Percentiles rank a stretch among this genome's conserved stretches.
These are phyloP conservation scores for Drosophila ananassae DNA, from an alignment of 1,140 invertebrate species.

Conservation along the genomic window DNA sequence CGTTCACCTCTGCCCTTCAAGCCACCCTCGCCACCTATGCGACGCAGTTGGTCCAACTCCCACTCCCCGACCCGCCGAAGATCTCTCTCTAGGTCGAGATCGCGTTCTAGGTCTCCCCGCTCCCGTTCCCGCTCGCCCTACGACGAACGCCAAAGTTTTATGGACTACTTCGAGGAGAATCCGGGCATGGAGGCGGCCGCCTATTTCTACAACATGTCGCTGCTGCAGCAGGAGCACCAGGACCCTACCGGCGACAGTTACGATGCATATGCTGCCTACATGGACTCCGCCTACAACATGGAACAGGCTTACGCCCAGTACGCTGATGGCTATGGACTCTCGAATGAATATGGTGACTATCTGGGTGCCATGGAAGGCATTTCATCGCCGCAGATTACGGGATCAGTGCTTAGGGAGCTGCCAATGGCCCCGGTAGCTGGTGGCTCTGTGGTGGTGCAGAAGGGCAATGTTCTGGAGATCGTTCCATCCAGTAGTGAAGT, in stretches of 20 bases:
- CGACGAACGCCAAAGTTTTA: conserved; percentile 15
- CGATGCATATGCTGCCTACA: conserved; percentile 67
- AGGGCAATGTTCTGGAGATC: conserved; percentile 80
- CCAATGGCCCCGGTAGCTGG: conserved; percentile 19
- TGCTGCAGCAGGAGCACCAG: conserved; percentile 57
- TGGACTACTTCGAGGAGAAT: conserved; percentile 63
- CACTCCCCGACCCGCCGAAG: conserved; percentile 45
- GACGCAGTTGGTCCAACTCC: conserved; percentile 60
- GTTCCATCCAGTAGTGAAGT: conserved; percentile 52
- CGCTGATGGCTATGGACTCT: conserved; percentile 36
- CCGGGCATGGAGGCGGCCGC: conserved; percentile 53
- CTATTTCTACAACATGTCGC: conserved; percentile 72
- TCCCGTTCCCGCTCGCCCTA: conserved; percentile 26
- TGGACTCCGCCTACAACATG: conserved; percentile 68
- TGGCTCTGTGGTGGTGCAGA: conserved; percentile 72
- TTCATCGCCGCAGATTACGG: conserved; percentile 2
- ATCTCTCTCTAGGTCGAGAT: conserved; percentile 41
- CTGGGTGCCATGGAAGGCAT: background rate
- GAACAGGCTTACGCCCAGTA: conserved; percentile 70
- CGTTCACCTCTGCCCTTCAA: conserved; percentile 78
- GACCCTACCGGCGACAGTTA: conserved; percentile 45
- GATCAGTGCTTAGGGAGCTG: conserved; percentile 25
- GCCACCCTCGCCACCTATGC: conserved; percentile 80
- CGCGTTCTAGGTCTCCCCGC: conserved; percentile 27
- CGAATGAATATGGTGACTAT: conserved; percentile 29